phyloP scores from a whole-genome alignment of 2,888 invertebrate species.

The Tanytarsus gracilentus region DNA sequence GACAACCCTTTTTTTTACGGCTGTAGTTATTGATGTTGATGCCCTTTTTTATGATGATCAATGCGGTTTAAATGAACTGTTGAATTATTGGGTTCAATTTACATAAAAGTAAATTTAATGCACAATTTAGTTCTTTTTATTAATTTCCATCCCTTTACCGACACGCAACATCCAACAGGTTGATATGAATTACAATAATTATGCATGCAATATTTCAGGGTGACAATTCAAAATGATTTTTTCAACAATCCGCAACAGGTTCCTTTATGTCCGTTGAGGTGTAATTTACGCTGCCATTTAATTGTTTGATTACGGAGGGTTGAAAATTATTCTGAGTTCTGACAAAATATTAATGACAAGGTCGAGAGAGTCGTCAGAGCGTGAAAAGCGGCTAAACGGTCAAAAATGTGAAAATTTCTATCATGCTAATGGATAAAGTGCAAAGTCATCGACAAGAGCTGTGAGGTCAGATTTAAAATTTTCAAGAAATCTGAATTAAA shows the following conservation, averaged over 20 bases:
- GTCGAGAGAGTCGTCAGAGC: too few relatives aligned
- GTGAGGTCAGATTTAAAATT: too few relatives aligned
- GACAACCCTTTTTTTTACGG: background rate
- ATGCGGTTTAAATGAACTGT: conserved; percentile 29
- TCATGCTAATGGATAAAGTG: too few relatives aligned
- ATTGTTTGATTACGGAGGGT: conserved; percentile 10
- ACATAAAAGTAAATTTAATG: conserved; percentile 22
- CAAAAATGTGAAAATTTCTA: too few relatives aligned
- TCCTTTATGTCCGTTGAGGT: background rate
- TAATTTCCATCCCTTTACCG: conserved; percentile 20
- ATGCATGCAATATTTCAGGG: background rate
- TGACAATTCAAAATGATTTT: too few relatives aligned
- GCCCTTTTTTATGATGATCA: conserved; percentile 25
- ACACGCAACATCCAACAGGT: background rate
- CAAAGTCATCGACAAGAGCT: too few relatives aligned
- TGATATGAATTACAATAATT: background rate
- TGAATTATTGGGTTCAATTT: conserved; percentile 28
- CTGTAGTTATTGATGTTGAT: background rate
- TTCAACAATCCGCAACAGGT: background rate
- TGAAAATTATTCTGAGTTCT: too few relatives aligned
- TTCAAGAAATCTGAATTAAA: too few relatives aligned
- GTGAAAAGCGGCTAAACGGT: too few relatives aligned
- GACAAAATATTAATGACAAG: too few relatives aligned
- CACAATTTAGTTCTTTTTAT: conserved; percentile 16
- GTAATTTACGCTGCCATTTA: conserved; percentile 5